phyloP scores from a whole-genome alignment of 2,888 invertebrate species.

The Aplocera efformata region DNA sequence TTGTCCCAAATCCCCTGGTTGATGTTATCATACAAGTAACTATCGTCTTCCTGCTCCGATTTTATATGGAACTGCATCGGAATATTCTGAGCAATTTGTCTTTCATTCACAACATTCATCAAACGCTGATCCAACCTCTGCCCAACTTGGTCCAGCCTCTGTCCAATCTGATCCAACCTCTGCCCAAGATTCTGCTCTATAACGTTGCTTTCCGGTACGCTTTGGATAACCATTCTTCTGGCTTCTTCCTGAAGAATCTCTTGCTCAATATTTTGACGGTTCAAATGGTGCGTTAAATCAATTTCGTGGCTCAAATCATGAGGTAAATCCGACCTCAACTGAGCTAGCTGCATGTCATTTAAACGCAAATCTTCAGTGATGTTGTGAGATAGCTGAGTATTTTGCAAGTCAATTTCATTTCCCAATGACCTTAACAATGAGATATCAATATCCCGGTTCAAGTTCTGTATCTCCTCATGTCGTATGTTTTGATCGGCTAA shows the following conservation, averaged over 20 bases:
- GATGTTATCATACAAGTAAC: slow-evolving; percentile 64
- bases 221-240: slow-evolving; percentile 33
- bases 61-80: slow-evolving; percentile 70
- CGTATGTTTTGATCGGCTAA: slow-evolving; percentile 31
- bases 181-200: slow-evolving; percentile 15
- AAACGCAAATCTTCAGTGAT: slow-evolving; percentile 50
- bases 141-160: slow-evolving; percentile 22
- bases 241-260: slow-evolving; percentile 41
- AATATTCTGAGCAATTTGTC: slow-evolving; percentile 44
- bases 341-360: slow-evolving; percentile 38
- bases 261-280: slow-evolving; percentile 46
- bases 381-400: slow-evolving; percentile 49
- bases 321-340: slow-evolving; percentile 40
- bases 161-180: slow-evolving; percentile 18
- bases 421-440: slow-evolving; percentile 31
- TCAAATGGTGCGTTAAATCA: slow-evolving; percentile 53
- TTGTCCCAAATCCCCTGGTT: slow-evolving; percentile 41
- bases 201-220: slow-evolving; percentile 19
- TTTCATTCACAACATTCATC: slow-evolving; percentile 33
- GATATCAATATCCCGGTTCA: slow-evolving; percentile 49
- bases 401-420: slow-evolving; percentile 39
- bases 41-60: slow-evolving; percentile 66
- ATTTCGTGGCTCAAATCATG: slow-evolving; percentile 53
- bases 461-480: slow-evolving; percentile 41
- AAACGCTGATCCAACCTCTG: slow-evolving; percentile 32